These are phyloP conservation scores for Diarsia mendica DNA, from an alignment of 2,888 invertebrate genomes.

Conservation along the genomic window DNA sequence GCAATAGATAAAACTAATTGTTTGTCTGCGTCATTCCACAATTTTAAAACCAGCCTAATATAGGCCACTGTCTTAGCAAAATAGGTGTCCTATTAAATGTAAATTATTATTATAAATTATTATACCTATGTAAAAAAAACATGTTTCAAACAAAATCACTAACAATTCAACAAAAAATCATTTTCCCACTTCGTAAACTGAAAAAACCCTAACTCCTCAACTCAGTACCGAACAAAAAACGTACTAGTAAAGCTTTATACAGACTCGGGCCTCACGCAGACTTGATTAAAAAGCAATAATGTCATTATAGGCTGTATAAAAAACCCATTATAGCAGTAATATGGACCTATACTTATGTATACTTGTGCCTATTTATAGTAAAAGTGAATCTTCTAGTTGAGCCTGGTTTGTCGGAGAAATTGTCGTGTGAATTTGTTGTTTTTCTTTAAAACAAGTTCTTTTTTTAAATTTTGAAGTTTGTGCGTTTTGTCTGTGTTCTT, in stretches of 20 bases:
- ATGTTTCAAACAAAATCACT: too few relatives aligned
- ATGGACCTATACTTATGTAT: conserved; percentile 26
- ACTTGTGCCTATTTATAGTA: conserved; percentile 40
- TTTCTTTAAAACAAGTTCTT: too few relatives aligned
- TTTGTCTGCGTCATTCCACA: not conserved
- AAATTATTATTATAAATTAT: too few relatives aligned
- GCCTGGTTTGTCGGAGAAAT: conserved; percentile 31
- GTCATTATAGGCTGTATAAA: conserved; percentile 81
- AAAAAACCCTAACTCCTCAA: conserved; percentile 22
- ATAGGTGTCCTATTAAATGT: not conserved
- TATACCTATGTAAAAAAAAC: too few relatives aligned
- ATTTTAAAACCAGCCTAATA: too few relatives aligned
- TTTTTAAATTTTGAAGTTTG: not conserved
- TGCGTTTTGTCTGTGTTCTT: not conserved
- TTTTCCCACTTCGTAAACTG: not conserved
- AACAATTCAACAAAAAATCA: not conserved
- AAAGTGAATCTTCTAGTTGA: conserved; percentile 44
- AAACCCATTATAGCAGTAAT: conserved; percentile 76
- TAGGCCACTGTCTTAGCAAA: too few relatives aligned
- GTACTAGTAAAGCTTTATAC: conserved; percentile 8
- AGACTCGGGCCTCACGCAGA: conserved; percentile 75
- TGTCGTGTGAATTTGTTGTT: conserved; percentile 5
- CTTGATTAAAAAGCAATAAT: conserved; percentile 86
- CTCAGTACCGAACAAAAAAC: conserved; percentile 28
- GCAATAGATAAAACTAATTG: not conserved